These are phyloP conservation scores for Chrysina gloriosa DNA, from an alignment of 2,888 invertebrate species.

Conservation along the genomic window DNA sequence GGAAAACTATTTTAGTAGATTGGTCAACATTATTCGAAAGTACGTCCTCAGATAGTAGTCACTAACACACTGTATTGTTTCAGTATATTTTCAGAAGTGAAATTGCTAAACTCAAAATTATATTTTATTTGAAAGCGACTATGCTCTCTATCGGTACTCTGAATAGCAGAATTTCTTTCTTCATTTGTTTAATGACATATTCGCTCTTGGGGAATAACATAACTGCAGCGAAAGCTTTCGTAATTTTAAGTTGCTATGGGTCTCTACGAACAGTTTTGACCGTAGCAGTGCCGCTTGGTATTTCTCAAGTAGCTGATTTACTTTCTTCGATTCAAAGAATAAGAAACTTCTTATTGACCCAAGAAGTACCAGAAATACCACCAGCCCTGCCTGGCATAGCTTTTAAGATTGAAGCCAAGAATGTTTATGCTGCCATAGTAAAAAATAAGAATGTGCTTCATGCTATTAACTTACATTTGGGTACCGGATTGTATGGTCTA, in stretches of 20 bases:
- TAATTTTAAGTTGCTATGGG: constrained; percentile 90
- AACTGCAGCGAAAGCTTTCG: constrained; percentile 86
- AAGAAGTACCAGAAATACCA: constrained; percentile 56
- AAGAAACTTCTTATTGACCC: constrained; percentile 68
- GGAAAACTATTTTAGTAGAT: constrained; percentile 82
- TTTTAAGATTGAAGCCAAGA: constrained; percentile 40
- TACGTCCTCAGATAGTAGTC: constrained; percentile 63
- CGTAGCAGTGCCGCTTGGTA: constrained; percentile 87
- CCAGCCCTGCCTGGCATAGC: constrained; percentile 20
- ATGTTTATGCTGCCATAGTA: constrained; percentile 46
- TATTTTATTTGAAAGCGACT: constrained; percentile 57
- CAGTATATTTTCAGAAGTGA: constrained; percentile 72
- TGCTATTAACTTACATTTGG: constrained; percentile 61
- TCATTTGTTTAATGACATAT: constrained; percentile 56
- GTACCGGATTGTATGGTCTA: constrained; percentile 65
- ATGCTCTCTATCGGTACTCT: constrained; percentile 56
- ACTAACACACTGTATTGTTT: constrained; percentile 27
- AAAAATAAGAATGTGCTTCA: constrained; percentile 58
- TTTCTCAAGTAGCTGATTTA: constrained; percentile 84
- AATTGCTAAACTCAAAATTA: constrained; percentile 68
- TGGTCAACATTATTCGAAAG: constrained; percentile 79
- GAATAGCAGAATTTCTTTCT: constrained; percentile 59
- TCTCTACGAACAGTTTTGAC: constrained; percentile 88
- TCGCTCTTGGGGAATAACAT: constrained; percentile 71
- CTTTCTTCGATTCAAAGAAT: constrained; percentile 79